Percentiles rank a stretch among this genome's conserved stretches.
Conservation (phyloP, 2,888 invertebrate species). For the Ophion obscuratus region DNA sequence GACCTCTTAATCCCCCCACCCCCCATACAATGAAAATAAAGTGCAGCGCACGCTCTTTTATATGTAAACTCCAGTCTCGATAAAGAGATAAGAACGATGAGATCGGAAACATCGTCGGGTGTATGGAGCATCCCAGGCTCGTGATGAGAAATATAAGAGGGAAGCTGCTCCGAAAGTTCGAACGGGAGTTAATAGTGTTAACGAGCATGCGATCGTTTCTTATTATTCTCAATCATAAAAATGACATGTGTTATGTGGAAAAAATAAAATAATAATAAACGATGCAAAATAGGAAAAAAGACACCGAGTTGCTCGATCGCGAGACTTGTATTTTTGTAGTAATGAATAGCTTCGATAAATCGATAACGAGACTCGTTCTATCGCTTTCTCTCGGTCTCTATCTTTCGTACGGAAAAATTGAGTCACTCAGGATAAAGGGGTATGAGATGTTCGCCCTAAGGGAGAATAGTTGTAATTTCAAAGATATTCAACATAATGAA, state of each 20-base stretch:
- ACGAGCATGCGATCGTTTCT: slow-evolving; percentile 62
- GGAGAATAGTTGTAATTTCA: too few species aligned
- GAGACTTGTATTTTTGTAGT: slow-evolving; percentile 43
- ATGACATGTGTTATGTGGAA: slow-evolving; percentile 4
- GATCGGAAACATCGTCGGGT: slow-evolving; percentile 30
- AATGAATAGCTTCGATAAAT: slow-evolving; percentile 44
- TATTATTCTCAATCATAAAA: slow-evolving; percentile 59
- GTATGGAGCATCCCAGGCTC: neutral
- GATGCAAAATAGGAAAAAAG: slow-evolving; percentile 1
- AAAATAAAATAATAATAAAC: slow-evolving; percentile 23
- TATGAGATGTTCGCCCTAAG: too few species aligned
- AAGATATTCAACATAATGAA: too few species aligned
- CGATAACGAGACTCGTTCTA: slow-evolving; percentile 54
- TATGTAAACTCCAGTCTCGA: slow-evolving; percentile 43
- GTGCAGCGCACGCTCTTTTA: slow-evolving; percentile 4
- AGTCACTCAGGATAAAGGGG: too few species aligned
- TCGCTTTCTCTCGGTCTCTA: neutral
- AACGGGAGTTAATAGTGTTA: slow-evolving; percentile 49
- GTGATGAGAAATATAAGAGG: slow-evolving; percentile 8
- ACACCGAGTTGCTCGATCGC: neutral
- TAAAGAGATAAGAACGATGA: slow-evolving; percentile 45
- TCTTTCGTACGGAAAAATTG: too few species aligned
- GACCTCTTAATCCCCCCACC: neutral
- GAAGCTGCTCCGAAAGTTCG: slow-evolving; percentile 30
- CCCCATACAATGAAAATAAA: slow-evolving; percentile 34